Base-by-base conservation (phyloP, 2,888 invertebrate genomes). In the Lamproptera curius region DNA sequence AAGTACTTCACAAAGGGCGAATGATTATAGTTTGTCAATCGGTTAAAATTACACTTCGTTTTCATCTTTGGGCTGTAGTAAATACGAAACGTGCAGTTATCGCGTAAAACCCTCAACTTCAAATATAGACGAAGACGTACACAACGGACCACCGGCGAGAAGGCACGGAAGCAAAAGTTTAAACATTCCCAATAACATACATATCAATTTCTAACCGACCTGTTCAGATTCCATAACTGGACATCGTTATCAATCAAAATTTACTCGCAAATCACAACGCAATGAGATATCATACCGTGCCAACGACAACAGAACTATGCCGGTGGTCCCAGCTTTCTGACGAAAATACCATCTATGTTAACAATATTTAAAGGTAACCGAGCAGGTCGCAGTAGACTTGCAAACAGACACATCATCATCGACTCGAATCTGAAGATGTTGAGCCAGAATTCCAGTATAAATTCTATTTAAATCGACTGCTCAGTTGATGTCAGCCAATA, bases 1-100 rank as follows among this genome's bases (percentile, higher is more conserved):
- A 69, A 70, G 73, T 84, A 84, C 83, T 76, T 85, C 76, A 81
- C 78, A 81, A 81, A 78, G 78, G 83, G 70, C 79, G 76, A 75
- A 75, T 78, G 72, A 70, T 73, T 74, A 75, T 26, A 67, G 57
- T 61, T 26, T 41, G 47, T 50, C 50, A 53, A 45, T 51, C 45
- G 53, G 3, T 28, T 28, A 28, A 2, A 9, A 2, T 28, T 55
- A 57, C 36, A 42, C 37, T 14, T 39, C 53, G 54, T 57, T 51
- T 56, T 77, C 81, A 80, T 85, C 85, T 85, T 85, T 85, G 84
- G 84, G 81, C 82, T 79, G 76, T 72, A 59, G 58, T 59, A 59
- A 71, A 67, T 67, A 57, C 70, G 67, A 65, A 67, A 51, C 57
- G 55, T 67, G 73, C 75, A 77, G 77, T 71, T 68, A 70, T 66